A percentile compares a stretch with the other conserved stretches of the same genome.
Evolutionary conservation across 2,797 vertebrate genomes (phyloP).

Genomic region (Chelon auratus): DNA sequence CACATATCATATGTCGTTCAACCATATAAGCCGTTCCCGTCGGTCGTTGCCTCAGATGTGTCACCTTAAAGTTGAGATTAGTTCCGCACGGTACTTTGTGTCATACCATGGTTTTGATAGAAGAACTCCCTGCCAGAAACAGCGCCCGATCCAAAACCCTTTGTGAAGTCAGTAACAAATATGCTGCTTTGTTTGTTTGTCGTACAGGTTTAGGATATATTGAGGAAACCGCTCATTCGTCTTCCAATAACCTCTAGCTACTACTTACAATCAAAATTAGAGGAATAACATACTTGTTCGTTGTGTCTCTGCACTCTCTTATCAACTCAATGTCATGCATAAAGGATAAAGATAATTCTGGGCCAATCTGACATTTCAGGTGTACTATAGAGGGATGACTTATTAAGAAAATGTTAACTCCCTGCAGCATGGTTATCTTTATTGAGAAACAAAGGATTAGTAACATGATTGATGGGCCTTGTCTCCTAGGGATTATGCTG

Average conservation of each 20-base stretch:
- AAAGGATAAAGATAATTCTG: conserved; percentile 75
- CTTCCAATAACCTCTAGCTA: neutral
- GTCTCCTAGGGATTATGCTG: conserved; percentile 80
- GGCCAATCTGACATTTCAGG: conserved; percentile 74
- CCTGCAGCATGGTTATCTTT: conserved; percentile 80
- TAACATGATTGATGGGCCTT: conserved; percentile 80
- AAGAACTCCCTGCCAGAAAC: too few species aligned
- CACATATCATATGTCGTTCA: too few species aligned
- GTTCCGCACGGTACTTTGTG: too few species aligned
- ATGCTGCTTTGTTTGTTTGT: neutral
- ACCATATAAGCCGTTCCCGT: too few species aligned
- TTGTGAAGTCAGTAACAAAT: neutral
- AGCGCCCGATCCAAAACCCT: too few species aligned
- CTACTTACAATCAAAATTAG: conserved; percentile 31
- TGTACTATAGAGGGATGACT: conserved; percentile 74
- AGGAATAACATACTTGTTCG: conserved; percentile 11
- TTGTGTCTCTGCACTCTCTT: conserved; percentile 44
- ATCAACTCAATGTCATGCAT: conserved; percentile 77
- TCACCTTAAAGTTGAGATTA: too few species aligned
- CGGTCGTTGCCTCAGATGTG: too few species aligned
- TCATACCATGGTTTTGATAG: too few species aligned
- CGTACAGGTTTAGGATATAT: neutral
- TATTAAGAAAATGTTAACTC: conserved; percentile 82
- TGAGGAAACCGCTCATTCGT: neutral
- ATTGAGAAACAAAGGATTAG: conserved; percentile 83